A percentile compares a stretch with the other conserved stretches of the same genome.
Evolutionary conservation across 2,113 vertebrate genomes (phyloP).

Genomic region (Aphelocoma coerulescens): DNA sequence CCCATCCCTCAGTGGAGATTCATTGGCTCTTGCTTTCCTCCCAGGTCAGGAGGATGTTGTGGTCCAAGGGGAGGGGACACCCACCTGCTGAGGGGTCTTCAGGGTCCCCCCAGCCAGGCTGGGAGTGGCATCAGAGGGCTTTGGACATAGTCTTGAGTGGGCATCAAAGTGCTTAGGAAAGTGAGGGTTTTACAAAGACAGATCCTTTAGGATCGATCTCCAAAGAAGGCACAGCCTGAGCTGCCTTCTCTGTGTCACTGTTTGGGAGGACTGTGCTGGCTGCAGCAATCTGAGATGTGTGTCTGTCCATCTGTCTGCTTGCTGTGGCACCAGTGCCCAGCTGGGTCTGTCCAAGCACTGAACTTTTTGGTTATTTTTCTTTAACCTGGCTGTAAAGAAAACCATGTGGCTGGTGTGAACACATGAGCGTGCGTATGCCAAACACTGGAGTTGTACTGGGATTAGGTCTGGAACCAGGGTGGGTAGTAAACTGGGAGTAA

Average conservation of each 20-base stretch:
- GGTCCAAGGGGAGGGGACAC: background rate
- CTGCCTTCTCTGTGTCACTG: background rate
- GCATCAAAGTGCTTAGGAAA: background rate
- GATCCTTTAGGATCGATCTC: background rate
- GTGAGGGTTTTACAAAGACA: background rate
- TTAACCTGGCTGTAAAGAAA: background rate
- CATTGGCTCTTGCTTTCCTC: background rate
- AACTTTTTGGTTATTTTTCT: background rate
- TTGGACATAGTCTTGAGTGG: background rate
- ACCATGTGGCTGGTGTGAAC: background rate
- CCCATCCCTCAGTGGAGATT: background rate
- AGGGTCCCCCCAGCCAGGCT: background rate
- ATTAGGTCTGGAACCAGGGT: background rate
- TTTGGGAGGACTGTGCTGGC: background rate
- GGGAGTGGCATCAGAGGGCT: background rate
- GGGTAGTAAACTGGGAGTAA: background rate
- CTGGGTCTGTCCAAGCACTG: background rate
- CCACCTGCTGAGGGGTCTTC: background rate
- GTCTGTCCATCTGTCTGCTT: background rate
- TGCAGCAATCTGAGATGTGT: fast-evolving
- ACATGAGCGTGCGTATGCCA: fast-evolving
- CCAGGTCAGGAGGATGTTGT: background rate
- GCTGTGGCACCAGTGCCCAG: background rate
- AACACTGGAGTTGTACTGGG: background rate
- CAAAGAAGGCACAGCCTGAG: background rate